Conservation (phyloP, 2,113 vertebrate species). For the human region DNA sequence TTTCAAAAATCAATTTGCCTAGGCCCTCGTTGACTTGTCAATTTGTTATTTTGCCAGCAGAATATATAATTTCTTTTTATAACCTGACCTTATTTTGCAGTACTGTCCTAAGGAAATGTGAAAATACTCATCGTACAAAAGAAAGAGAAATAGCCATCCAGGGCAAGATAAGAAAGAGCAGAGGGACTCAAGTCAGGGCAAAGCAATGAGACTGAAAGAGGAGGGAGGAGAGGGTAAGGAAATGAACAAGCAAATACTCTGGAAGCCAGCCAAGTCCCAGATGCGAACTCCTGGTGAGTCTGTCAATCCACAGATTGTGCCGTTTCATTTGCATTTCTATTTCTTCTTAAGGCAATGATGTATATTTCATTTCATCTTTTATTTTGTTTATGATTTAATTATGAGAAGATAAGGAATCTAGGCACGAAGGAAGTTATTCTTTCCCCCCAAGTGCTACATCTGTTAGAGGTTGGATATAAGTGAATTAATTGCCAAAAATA, state of each 20-base stretch:
- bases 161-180: not conserved
- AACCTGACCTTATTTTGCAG: not conserved
- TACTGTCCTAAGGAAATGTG: not conserved
- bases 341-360: constrained; percentile 9
- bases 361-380: constrained; percentile 40
- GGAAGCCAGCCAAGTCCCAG: not conserved
- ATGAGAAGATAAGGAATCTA: not conserved
- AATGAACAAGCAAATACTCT: not conserved
- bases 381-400: constrained; percentile 52
- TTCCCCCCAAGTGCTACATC: constrained; percentile 25
- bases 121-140: not conserved
- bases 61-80: not conserved
- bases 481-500: constrained; percentile 62
- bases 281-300: accelerated
- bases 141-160: not conserved
- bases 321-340: not conserved
- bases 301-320: accelerated
- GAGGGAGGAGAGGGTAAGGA: not conserved
- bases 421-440: not conserved
- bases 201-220: not conserved
- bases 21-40: not conserved
- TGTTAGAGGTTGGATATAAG: constrained; percentile 45
- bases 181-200: not conserved
- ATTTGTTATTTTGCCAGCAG: not conserved
- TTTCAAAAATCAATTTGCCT: not conserved